Conservation (phyloP, 2,888 invertebrate species). For the Trachelus troglodyta region DNA sequence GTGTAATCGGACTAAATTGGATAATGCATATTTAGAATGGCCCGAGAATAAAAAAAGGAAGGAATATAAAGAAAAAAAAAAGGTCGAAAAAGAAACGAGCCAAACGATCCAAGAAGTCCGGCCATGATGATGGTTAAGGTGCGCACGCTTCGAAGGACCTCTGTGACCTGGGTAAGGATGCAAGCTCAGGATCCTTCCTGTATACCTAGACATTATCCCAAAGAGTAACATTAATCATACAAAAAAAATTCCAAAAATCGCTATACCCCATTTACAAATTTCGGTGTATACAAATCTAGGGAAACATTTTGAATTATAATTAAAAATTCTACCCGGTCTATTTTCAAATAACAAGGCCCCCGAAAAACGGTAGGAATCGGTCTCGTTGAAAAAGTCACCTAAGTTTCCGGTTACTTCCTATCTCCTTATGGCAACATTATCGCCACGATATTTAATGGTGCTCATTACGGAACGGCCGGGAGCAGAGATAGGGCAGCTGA, state of each 20-base stretch:
- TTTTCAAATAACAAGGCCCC: too few species aligned
- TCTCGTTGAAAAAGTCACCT: conserved; percentile 16
- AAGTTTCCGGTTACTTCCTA: conserved; percentile 21
- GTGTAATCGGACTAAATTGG: conserved; percentile 59
- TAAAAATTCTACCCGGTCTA: too few species aligned
- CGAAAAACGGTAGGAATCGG: too few species aligned
- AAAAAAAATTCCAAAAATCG: too few species aligned
- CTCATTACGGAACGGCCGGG: conserved; percentile 33
- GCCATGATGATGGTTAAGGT: conserved; percentile 2
- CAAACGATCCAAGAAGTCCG: not conserved
- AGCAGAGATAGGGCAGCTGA: conserved; percentile 39
- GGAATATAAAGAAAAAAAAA: conserved; percentile 12
- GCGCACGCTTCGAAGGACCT: conserved; percentile 35
- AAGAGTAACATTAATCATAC: too few species aligned
- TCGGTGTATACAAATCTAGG: too few species aligned
- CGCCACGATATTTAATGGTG: conserved; percentile 33
- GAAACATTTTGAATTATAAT: too few species aligned
- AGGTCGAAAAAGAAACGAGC: not conserved
- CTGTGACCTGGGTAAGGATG: conserved; percentile 28
- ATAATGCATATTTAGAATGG: conserved; percentile 53
- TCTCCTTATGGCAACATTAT: conserved; percentile 32
- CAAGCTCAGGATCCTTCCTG: not conserved
- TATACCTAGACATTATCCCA: too few species aligned
- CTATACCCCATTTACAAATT: too few species aligned
- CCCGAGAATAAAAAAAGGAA: conserved; percentile 30